Conservation (phyloP, 2,888 invertebrate genomes). For the Pristionchus entomophagus region DNA sequence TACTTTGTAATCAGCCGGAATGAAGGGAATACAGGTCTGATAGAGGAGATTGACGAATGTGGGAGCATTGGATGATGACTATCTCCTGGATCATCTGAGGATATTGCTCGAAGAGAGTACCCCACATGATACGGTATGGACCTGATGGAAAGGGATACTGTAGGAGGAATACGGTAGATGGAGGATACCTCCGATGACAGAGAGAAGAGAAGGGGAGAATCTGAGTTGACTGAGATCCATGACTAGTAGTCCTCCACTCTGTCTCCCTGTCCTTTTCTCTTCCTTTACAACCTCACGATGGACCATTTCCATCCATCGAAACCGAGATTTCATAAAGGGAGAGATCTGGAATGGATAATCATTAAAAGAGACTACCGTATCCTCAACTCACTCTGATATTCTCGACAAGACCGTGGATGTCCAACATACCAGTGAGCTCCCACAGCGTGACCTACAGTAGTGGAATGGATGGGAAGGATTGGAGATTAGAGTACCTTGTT, state of each 20-base stretch:
- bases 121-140: conserved; percentile 75
- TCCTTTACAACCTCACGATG: conserved; percentile 61
- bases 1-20: conserved; percentile 66
- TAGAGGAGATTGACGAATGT: conserved; percentile 72
- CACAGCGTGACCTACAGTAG: conserved; percentile 56
- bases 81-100: conserved; percentile 70
- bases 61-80: conserved; percentile 71
- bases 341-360: conserved; percentile 56
- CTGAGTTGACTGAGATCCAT: conserved; percentile 70
- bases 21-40: conserved; percentile 71
- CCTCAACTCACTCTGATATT: conserved; percentile 48
- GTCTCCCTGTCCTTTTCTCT: conserved; percentile 60
- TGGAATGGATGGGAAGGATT: not conserved
- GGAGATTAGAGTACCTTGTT: conserved; percentile 53
- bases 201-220: conserved; percentile 69
- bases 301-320: conserved; percentile 72
- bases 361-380: not conserved
- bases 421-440: conserved; percentile 69
- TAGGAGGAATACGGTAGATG: not conserved
- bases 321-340: conserved; percentile 71
- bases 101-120: conserved; percentile 74
- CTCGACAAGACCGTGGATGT: conserved; percentile 67
- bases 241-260: conserved; percentile 67
- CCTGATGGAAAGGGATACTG: conserved; percentile 57
- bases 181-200: conserved; percentile 66